Percentiles rank a stretch among this genome's conserved stretches.
phyloP scores from a whole-genome alignment of 2,113 vertebrate species.

The Pangasianodon hypophthalmus region DNA sequence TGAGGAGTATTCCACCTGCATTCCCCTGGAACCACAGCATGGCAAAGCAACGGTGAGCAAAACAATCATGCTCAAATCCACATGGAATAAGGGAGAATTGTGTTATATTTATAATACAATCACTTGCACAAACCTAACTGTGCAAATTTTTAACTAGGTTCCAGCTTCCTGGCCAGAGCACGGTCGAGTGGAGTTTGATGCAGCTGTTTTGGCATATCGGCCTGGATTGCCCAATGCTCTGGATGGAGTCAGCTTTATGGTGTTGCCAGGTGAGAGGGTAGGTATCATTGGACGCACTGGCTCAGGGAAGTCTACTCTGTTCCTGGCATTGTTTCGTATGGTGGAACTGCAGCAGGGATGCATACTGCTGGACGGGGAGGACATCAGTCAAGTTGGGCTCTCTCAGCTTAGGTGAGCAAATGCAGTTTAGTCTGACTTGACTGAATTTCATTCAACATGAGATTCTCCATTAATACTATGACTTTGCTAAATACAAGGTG shows the following conservation, averaged over 20 bases:
- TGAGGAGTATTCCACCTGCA: conserved; percentile 85
- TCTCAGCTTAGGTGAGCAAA: conserved; percentile 79
- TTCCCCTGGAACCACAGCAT: conserved; percentile 80
- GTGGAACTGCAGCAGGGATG: conserved; percentile 84
- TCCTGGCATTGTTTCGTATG: conserved; percentile 91
- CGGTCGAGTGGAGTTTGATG: conserved; percentile 83
- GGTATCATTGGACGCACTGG: conserved; percentile 94
- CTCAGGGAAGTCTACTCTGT: conserved; percentile 93
- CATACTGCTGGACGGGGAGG: conserved; percentile 85
- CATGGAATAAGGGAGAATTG: not conserved
- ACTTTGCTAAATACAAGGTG: not conserved
- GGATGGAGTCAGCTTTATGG: conserved; percentile 80
- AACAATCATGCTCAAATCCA: not conserved
- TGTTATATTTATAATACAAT: not conserved
- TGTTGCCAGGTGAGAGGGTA: conserved; percentile 87
- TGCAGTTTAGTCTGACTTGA: not conserved
- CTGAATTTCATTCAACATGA: not conserved
- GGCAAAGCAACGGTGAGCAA: conserved; percentile 72
- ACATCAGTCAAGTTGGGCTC: conserved; percentile 79
- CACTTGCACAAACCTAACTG: not conserved
- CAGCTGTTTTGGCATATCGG: conserved; percentile 81
- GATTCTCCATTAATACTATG: not conserved
- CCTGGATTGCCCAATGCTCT: conserved; percentile 86
- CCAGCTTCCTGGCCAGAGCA: conserved; percentile 79
- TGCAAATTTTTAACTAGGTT: conserved; percentile 70